A percentile compares a stretch with the other conserved stretches of the same genome.
Evolutionary conservation across 2,113 vertebrate species (phyloP).

Genomic region (Mohoua ochrocephala): DNA sequence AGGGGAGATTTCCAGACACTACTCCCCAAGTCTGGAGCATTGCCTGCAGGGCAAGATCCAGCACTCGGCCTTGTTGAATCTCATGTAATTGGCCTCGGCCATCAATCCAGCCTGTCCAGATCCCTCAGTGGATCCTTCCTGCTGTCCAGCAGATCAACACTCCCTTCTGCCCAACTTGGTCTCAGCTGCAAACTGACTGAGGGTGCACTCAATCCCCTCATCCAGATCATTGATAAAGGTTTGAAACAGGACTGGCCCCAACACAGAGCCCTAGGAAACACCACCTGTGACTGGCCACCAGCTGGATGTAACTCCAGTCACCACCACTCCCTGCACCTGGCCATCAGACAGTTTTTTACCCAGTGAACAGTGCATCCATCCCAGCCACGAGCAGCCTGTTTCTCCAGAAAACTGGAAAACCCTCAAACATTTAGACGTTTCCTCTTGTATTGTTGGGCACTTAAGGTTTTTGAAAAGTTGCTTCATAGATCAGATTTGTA

Average conservation of each 20-base stretch:
- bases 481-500: not conserved
- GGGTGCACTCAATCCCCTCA: rapidly evolving
- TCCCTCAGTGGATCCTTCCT: not conserved
- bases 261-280: not conserved
- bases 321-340: not conserved
- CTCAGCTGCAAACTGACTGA: not conserved
- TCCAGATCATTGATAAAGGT: not conserved
- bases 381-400: not conserved
- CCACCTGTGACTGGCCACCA: rapidly evolving
- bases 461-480: not conserved
- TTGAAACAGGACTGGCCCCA: not conserved
- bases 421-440: not conserved
- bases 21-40: not conserved
- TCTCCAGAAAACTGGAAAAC: not conserved
- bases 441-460: not conserved
- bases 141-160: not conserved
- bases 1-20: not conserved
- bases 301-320: not conserved
- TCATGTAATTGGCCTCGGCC: rapidly evolving
- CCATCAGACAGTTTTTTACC: not conserved
- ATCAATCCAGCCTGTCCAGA: not conserved
- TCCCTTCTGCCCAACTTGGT: not conserved
- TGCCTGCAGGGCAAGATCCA: not conserved
- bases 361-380: not conserved
- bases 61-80: not conserved